Evolutionary conservation across 2,888 invertebrate species (phyloP).

Genomic region (Tipula helvola): DNA sequence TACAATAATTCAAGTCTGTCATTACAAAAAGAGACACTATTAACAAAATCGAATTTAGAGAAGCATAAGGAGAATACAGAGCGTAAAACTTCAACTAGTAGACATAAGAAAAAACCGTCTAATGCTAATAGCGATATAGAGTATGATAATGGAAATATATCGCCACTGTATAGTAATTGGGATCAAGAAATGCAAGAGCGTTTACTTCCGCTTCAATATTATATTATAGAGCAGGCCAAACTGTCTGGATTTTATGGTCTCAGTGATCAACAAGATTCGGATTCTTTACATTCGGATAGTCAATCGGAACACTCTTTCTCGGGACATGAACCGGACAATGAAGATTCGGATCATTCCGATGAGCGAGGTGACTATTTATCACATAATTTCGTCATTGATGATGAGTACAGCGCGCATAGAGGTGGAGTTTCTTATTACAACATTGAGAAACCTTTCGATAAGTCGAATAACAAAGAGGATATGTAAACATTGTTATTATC

Average conservation of each 20-base stretch:
- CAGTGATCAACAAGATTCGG: slow-evolving; percentile 55
- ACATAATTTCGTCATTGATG: slow-evolving; percentile 37
- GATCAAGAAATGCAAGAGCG: slow-evolving; percentile 57
- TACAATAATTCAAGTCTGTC: neutral
- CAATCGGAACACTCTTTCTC: slow-evolving; percentile 51
- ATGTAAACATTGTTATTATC: slow-evolving; percentile 24
- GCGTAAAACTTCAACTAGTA: slow-evolving; percentile 16
- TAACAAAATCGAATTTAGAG: slow-evolving; percentile 39
- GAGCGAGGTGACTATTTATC: slow-evolving; percentile 47
- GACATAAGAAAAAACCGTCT: slow-evolving; percentile 15
- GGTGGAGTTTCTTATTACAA: slow-evolving; percentile 49
- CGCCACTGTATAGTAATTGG: slow-evolving; percentile 62
- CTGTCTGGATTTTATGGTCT: slow-evolving; percentile 52
- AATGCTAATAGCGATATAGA: slow-evolving; percentile 36
- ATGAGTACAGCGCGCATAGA: slow-evolving; percentile 29
- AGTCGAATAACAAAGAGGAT: slow-evolving; percentile 39
- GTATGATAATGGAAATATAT: slow-evolving; percentile 46
- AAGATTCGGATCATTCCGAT: slow-evolving; percentile 62
- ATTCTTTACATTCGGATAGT: slow-evolving; percentile 67
- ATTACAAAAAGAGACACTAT: slow-evolving; percentile 15
- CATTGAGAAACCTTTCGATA: slow-evolving; percentile 46
- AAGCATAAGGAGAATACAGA: slow-evolving; percentile 18
- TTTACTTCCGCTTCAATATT: slow-evolving; percentile 72
- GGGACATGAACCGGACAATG: slow-evolving; percentile 63
- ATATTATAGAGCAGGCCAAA: slow-evolving; percentile 76